Evolutionary conservation across 2,113 vertebrate genomes (phyloP).

Genomic region (Theropithecus gelada): DNA sequence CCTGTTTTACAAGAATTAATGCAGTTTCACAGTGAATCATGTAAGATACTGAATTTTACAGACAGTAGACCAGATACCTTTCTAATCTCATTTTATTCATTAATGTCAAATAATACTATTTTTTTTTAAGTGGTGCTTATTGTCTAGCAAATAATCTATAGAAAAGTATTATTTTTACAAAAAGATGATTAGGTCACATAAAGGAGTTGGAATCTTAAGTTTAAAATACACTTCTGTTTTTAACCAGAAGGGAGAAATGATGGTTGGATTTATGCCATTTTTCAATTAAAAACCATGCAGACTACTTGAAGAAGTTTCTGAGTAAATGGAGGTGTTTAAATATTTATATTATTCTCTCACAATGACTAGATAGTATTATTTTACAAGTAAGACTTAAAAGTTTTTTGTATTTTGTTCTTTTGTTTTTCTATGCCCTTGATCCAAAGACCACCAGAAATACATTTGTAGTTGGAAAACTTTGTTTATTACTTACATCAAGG

Average conservation of each 20-base stretch:
- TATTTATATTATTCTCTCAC: not conserved
- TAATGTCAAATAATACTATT: not conserved
- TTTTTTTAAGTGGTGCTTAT: not conserved
- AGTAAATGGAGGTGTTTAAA: not conserved
- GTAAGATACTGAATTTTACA: constrained; percentile 7
- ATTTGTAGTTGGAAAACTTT: not conserved
- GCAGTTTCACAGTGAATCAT: not conserved
- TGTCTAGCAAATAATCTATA: not conserved
- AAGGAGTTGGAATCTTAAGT: constrained; percentile 22
- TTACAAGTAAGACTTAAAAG: not conserved
- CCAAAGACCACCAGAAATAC: not conserved
- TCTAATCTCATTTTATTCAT: not conserved
- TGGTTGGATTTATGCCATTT: not conserved
- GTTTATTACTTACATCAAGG: not conserved
- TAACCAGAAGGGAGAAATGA: constrained; percentile 2
- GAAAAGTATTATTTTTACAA: not conserved
- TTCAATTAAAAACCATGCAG: not conserved
- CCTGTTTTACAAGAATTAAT: constrained; percentile 14
- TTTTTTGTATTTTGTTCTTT: not conserved
- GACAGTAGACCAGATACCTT: not conserved
- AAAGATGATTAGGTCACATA: not conserved
- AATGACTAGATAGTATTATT: not conserved
- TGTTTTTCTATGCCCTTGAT: not conserved
- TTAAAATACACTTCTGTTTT: not conserved
- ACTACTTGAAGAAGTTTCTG: not conserved